These are phyloP conservation scores for Episyrphus balteatus DNA, from an alignment of 1,140 invertebrate genomes.

Conservation along the genomic window DNA sequence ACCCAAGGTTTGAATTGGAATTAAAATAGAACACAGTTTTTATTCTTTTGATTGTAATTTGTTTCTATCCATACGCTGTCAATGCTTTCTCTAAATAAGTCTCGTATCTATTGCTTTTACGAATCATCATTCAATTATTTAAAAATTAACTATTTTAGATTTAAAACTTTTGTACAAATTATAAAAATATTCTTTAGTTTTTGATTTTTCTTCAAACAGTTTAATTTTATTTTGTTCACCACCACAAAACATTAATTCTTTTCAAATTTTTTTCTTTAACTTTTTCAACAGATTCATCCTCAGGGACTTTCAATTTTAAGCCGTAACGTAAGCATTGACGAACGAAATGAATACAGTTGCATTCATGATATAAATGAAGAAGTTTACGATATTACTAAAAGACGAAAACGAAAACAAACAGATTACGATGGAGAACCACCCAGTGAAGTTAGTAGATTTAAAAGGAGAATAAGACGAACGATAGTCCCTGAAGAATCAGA, in stretches of 20 bases:
- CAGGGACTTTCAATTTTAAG: constrained; percentile 82
- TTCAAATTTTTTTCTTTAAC: constrained; percentile 3
- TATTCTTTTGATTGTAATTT: no score
- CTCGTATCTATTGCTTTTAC: no score
- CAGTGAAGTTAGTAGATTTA: no score
- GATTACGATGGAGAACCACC: constrained; percentile 1
- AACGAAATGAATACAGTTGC: constrained; percentile 86
- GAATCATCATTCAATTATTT: no score
- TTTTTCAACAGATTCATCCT: constrained; percentile 60
- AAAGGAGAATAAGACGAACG: neutral
- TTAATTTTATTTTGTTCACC: no score
- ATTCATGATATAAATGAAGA: constrained; percentile 69
- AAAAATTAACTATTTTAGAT: neutral
- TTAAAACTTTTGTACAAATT: neutral
- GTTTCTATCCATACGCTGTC: no score
- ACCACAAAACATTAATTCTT: no score
- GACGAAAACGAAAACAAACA: constrained; percentile 33
- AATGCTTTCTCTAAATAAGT: no score
- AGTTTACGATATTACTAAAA: constrained; percentile 16
- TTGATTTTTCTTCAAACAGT: neutral
- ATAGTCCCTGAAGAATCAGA: neutral
- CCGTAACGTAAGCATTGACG: constrained; percentile 74
- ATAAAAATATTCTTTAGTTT: neutral
- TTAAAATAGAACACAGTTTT: no score
- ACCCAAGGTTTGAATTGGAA: no score